phyloP scores from a whole-genome alignment of 1,140 invertebrate genomes.

The Temnothorax longispinosus region DNA sequence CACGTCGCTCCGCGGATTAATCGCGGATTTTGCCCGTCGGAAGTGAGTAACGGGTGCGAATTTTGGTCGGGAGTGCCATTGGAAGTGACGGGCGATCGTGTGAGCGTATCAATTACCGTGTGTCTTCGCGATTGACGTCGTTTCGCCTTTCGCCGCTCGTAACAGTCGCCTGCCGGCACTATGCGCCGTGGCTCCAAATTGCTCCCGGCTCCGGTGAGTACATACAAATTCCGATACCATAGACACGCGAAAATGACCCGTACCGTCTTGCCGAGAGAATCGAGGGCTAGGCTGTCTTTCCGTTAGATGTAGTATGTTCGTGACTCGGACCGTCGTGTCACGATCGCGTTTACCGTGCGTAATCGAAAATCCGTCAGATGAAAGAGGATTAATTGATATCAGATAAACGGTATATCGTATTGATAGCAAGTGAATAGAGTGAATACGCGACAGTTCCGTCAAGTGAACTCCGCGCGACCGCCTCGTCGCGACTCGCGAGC shows the following conservation, averaged over 20 bases:
- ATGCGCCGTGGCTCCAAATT: background rate
- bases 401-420: too few relatives aligned
- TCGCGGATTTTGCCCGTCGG: background rate
- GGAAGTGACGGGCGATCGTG: background rate
- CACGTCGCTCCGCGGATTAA: background rate
- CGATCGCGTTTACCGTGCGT: background rate
- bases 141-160: background rate
- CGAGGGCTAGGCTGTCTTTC: background rate
- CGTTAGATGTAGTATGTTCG: background rate
- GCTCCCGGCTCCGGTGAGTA: too few relatives aligned
- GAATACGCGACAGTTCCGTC: too few relatives aligned
- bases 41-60: background rate
- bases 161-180: background rate
- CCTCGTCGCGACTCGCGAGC: too few relatives aligned
- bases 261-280: background rate
- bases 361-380: background rate
- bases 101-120: background rate
- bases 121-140: background rate
- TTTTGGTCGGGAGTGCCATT: background rate
- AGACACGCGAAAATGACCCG: background rate
- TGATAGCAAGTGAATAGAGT: too few relatives aligned
- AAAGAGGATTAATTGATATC: background rate
- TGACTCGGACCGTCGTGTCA: background rate
- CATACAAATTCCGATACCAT: too few relatives aligned
- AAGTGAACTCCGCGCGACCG: too few relatives aligned